phyloP scores from a whole-genome alignment of 2,113 vertebrate species.

The Semnornis frantzii region DNA sequence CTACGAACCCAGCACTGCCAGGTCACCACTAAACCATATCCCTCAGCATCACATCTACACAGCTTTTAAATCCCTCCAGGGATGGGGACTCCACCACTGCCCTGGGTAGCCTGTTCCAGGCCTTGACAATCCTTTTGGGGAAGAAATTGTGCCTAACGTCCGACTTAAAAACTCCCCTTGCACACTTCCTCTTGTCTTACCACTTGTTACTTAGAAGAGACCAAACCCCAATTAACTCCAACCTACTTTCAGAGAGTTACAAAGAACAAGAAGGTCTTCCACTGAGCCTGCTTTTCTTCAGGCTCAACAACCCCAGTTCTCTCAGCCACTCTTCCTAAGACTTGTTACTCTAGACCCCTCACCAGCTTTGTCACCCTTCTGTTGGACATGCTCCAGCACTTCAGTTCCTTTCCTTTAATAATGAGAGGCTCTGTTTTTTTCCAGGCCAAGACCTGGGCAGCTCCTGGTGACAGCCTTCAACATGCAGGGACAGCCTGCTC shows the following conservation, averaged over 20 bases:
- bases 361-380: background rate
- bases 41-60: background rate
- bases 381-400: background rate
- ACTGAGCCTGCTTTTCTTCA: background rate
- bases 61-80: background rate
- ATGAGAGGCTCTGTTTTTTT: background rate
- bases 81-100: background rate
- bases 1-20: background rate
- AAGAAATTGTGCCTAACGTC: background rate
- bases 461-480: no score
- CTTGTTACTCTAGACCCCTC: background rate
- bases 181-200: background rate
- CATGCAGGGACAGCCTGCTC: background rate
- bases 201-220: background rate
- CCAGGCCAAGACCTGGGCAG: rapidly evolving
- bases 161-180: background rate
- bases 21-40: background rate
- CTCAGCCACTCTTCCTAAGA: background rate
- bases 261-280: background rate
- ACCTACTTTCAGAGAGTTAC: background rate
- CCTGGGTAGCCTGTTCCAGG: background rate
- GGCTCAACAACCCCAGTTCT: background rate
- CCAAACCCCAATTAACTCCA: background rate
- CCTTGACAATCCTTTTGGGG: background rate
- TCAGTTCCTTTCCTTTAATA: background rate